Evolutionary conservation across 1,140 invertebrate genomes (phyloP).

Genomic region (Dendroctonus valens): DNA sequence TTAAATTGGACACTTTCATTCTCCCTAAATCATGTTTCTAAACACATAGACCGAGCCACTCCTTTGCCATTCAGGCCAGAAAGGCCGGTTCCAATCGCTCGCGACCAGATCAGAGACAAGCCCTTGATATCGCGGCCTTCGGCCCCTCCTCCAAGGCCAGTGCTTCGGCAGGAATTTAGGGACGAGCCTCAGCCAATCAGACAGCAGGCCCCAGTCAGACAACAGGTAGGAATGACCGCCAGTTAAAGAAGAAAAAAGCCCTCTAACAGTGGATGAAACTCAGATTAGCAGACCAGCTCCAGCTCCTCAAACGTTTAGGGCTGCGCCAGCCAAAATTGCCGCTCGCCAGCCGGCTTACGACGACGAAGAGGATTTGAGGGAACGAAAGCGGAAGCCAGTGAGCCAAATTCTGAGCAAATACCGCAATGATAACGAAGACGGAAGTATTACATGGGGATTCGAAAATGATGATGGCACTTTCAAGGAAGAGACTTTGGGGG

Average conservation of each 20-base stretch:
- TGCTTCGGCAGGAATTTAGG: constrained; percentile 32
- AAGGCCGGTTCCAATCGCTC: constrained; percentile 50
- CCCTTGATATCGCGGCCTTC: constrained; percentile 1
- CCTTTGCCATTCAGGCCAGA: constrained; percentile 56
- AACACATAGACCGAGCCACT: constrained; percentile 45
- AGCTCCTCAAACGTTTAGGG: constrained; percentile 10
- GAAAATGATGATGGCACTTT: constrained; percentile 78
- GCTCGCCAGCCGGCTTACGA: constrained; percentile 23
- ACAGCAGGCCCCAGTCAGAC: constrained; percentile 8
- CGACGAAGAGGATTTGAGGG: constrained; percentile 35
- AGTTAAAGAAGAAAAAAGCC: no score
- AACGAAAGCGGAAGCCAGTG: constrained; percentile 52
- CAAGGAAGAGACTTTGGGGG: constrained; percentile 79
- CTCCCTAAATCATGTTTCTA: no score
- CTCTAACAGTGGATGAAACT: neutral
- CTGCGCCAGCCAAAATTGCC: constrained; percentile 14
- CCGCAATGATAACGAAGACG: constrained; percentile 76
- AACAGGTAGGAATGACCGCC: constrained; percentile 4
- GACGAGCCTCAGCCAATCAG: constrained; percentile 5
- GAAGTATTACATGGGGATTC: constrained; percentile 82
- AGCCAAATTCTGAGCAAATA: constrained; percentile 72
- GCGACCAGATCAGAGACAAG: constrained; percentile 37
- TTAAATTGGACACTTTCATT: no score
- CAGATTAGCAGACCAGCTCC: constrained; percentile 21
- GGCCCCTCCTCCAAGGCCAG: constrained; percentile 20